These are phyloP conservation scores for Bradypodion pumilum DNA, from an alignment of 2,797 vertebrate genomes.

Conservation along the genomic window DNA sequence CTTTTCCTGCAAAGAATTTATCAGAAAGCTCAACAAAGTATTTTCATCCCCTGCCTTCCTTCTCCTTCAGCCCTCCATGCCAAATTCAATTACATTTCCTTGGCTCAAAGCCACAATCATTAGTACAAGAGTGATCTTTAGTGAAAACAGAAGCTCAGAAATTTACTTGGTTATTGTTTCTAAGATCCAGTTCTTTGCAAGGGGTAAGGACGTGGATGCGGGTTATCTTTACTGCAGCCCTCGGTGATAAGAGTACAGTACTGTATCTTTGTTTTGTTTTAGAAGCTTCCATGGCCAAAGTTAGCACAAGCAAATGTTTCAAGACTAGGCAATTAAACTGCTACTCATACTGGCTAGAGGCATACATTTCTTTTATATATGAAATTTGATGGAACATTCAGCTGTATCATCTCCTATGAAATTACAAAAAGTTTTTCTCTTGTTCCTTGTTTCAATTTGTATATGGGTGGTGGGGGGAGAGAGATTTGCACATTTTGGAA, in stretches of 20 bases:
- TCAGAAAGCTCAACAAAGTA: constrained; percentile 42
- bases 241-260: no score
- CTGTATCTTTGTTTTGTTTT: constrained; percentile 38
- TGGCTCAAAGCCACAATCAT: constrained; percentile 32
- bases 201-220: no score
- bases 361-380: no score
- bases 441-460: no score
- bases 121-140: constrained; percentile 38
- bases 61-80: constrained; percentile 28
- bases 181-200: constrained; percentile 39
- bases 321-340: no score
- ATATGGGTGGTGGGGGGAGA: no score
- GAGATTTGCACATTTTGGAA: no score
- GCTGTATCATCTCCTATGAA: no score
- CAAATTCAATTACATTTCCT: constrained; percentile 25
- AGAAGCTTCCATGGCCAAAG: constrained; percentile 47
- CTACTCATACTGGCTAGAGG: no score
- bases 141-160: constrained; percentile 33
- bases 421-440: no score
- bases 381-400: no score
- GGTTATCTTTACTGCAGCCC: no score
- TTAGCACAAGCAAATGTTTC: constrained; percentile 56
- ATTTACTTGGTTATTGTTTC: constrained; percentile 17
- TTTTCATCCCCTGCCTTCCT: neutral
- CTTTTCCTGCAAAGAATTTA: constrained; percentile 52